A percentile compares a stretch with the other conserved stretches of the same genome.
Evolutionary conservation across 2,113 vertebrate species (phyloP).

Genomic region (Tricholaema leucomelas): DNA sequence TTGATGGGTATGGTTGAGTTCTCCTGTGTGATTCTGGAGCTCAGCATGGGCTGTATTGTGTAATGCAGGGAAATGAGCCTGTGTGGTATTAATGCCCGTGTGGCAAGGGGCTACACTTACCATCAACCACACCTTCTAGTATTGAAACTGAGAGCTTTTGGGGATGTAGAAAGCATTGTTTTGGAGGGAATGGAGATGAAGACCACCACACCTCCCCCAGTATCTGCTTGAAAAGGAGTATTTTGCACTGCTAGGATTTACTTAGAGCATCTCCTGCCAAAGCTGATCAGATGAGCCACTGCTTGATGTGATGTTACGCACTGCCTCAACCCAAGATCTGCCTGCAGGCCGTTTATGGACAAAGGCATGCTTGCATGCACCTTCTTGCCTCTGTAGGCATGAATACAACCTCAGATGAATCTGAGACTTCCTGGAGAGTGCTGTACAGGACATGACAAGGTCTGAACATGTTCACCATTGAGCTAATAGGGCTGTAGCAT

Average conservation of each 20-base stretch:
- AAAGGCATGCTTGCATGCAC: neutral
- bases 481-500: neutral
- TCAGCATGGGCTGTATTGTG: neutral
- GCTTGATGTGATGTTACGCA: neutral
- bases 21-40: neutral
- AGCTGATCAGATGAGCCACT: neutral
- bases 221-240: neutral
- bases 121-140: neutral
- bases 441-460: neutral
- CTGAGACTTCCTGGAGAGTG: neutral
- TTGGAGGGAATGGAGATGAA: no score
- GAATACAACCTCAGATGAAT: neutral
- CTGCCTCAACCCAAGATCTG: neutral
- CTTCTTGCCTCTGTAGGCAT: neutral
- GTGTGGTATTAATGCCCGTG: neutral
- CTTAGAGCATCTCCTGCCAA: neutral
- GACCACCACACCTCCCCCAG: fast-evolving
- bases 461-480: neutral
- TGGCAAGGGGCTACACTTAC: neutral
- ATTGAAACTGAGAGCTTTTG: neutral
- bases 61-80: neutral
- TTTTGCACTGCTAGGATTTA: neutral
- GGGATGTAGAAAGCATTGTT: neutral
- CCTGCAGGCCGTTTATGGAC: neutral
- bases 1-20: neutral